A percentile compares a stretch with the other conserved stretches of the same genome.
These are phyloP conservation scores for Sesamia inferens DNA, from an alignment of 2,888 invertebrate species.

Conservation along the genomic window DNA sequence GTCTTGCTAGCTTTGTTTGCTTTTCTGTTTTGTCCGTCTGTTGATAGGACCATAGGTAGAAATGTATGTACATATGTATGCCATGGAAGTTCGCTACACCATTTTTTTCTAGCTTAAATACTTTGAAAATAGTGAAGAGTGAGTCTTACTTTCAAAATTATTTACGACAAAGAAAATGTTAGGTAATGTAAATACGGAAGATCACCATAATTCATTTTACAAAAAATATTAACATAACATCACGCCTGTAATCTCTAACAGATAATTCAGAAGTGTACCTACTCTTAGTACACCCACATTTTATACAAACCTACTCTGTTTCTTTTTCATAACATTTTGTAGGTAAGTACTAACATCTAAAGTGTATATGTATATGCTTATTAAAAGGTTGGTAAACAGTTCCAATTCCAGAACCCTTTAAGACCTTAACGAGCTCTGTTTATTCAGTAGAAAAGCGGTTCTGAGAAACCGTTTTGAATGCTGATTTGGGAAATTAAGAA, in stretches of 20 bases:
- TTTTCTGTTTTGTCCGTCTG: too few relatives aligned
- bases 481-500: conserved; percentile 28
- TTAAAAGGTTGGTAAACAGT: conserved; percentile 37
- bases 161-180: neutral
- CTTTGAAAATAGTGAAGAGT: neutral
- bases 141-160: neutral
- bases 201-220: neutral
- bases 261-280: neutral
- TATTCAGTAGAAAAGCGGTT: conserved; percentile 16
- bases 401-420: conserved; percentile 13
- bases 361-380: conserved; percentile 1
- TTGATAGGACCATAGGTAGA: neutral
- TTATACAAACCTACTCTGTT: neutral
- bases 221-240: neutral
- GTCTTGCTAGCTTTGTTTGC: neutral
- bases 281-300: neutral
- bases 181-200: neutral
- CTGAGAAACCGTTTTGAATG: conserved; percentile 29
- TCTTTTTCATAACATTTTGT: neutral
- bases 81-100: neutral
- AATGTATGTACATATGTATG: neutral
- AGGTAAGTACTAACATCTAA: neutral
- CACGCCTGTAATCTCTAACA: neutral
- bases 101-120: neutral
- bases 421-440: conserved; percentile 27